Base-by-base conservation (phyloP, 23 tunicate genomes). In the Trididemnum miniatum region DNA sequence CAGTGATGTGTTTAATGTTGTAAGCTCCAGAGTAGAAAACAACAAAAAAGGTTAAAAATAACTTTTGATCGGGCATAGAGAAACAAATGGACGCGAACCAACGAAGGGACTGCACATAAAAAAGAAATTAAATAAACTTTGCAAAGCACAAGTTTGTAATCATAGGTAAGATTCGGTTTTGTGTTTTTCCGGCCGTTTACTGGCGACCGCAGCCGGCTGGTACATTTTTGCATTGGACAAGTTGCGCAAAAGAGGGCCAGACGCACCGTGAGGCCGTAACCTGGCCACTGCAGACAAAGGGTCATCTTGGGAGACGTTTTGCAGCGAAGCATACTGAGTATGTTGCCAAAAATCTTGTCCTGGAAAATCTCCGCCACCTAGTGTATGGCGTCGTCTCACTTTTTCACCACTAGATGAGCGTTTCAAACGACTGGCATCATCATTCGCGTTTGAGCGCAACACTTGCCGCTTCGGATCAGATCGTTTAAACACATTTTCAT, bases 401-500 rank as follows among this genome's bases (percentile, higher is more conserved):
- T 51, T 60, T 49, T 86, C 90, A 12, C 71, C 67, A 20, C 80
- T 54, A 12, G 35, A 26, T 67, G 67, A 26, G 52, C 67, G 82
- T 26, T 39, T 32, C 51, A 26, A 36, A 20, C 59, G 79, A 33
- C 27, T 34, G 31, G 28, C 27, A 18, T 72, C 80, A 33, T 64
- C 62, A 24, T 35, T 30, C 1, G 87, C 66, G 65, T 18, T 32
- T 0, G 83, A 51, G 1, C 79, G 60, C 1, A 77, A 29, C 35
- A 59, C 31, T 33, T 87, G 86, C 20, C 97, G 85, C 65, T 92
- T 87, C 12, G 91, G 97, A 44, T 92, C 91, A 26, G 40, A 79
- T 7, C 97, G 88, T 26, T 72, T 80, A 59, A 93, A 93, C 37
- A 93, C 76, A 50, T 87, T 88, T 50, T 93, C 98, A 24, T 83